Conservation (phyloP, 2,113 vertebrate genomes). For the Aldabrachelys gigantea region DNA sequence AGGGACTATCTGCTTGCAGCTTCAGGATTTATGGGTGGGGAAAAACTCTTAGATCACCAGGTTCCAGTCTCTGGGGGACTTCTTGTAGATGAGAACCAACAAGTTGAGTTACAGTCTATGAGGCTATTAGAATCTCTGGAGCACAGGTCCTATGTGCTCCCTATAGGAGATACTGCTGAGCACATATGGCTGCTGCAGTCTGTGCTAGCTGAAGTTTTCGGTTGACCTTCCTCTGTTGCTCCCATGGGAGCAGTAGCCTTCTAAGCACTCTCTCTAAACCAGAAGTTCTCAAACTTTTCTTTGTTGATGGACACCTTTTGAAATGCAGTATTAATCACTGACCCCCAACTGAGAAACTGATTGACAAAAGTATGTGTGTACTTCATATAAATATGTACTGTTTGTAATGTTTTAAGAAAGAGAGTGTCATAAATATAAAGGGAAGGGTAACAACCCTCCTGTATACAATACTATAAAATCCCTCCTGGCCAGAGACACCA, state of each 20-base stretch:
- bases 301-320: not conserved
- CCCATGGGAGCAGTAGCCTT: not conserved
- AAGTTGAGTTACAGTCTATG: not conserved
- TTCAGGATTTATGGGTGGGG: not conserved
- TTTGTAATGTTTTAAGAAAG: not conserved
- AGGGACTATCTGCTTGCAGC: not conserved
- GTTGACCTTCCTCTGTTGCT: not conserved
- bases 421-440: too few species aligned
- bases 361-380: not conserved
- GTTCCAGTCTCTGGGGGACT: not conserved
- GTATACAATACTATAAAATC: too few species aligned
- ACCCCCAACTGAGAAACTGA: not conserved
- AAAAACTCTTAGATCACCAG: not conserved
- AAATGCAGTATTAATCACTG: not conserved
- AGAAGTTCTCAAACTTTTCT: not conserved
- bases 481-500: too few species aligned
- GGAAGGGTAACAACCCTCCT: too few species aligned
- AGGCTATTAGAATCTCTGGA: not conserved
- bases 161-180: not conserved
- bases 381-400: not conserved
- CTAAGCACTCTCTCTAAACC: not conserved
- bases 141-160: not conserved
- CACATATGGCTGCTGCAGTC: not conserved
- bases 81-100: not conserved
- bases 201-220: rapidly evolving